A percentile compares a stretch with the other conserved stretches of the same genome.
Evolutionary conservation across 37 sponge, comb jelly and placozoan species (phyloP).

Genomic region (Mnemiopsis leidyi): DNA sequence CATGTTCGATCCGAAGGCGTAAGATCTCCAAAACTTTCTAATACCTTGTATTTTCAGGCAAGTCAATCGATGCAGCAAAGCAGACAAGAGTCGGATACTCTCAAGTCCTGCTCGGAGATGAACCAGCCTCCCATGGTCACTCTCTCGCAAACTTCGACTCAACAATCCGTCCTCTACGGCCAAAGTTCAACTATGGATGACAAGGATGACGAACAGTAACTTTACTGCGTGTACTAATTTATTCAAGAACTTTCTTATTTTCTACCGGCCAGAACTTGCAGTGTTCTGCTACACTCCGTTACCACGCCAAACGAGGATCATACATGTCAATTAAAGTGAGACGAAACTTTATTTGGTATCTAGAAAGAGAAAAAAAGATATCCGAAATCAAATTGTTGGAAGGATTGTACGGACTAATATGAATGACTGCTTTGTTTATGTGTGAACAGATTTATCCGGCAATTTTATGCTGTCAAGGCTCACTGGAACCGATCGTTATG

Average conservation of each 20-base stretch:
- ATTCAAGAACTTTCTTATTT: background rate
- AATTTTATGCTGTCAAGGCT: background rate
- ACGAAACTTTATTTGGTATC: background rate
- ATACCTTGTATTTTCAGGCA: background rate
- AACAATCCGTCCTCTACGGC: slow-evolving; percentile 51
- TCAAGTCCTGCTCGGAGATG: slow-evolving; percentile 62
- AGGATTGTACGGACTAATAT: too few relatives aligned
- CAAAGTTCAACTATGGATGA: slow-evolving; percentile 30
- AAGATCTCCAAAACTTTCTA: background rate
- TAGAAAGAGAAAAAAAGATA: background rate
- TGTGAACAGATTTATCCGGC: background rate
- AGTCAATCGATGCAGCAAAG: slow-evolving; percentile 10
- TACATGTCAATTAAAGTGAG: background rate
- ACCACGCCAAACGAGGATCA: background rate
- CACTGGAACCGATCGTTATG: background rate
- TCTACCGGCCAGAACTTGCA: background rate
- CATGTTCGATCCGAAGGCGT: background rate
- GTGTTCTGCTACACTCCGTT: too few relatives aligned
- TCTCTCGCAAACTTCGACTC: slow-evolving; percentile 14
- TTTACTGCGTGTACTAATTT: background rate
- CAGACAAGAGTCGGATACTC: background rate
- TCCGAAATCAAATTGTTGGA: background rate
- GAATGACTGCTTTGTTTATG: background rate
- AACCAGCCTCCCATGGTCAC: slow-evolving; percentile 56
- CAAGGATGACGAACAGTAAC: slow-evolving; percentile 61